Conservation (phyloP, 2,797 vertebrate genomes). For the Apogon talboti region DNA sequence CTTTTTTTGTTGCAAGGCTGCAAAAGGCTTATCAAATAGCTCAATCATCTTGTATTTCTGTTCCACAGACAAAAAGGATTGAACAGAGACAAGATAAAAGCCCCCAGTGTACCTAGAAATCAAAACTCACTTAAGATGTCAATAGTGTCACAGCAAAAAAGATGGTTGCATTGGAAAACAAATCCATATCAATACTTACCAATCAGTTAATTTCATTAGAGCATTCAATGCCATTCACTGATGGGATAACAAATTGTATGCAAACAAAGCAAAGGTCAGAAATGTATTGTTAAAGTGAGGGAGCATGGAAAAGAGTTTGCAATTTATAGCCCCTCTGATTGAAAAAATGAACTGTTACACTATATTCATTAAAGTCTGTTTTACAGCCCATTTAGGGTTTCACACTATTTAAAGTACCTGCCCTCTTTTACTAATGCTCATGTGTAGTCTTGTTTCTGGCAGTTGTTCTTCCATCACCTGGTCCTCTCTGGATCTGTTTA, state of each 20-base stretch:
- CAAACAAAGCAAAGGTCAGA: conserved; percentile 83
- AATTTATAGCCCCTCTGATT: conserved; percentile 48
- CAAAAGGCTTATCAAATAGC: conserved; percentile 56
- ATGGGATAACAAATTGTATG: conserved; percentile 69
- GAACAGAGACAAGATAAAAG: conserved; percentile 76
- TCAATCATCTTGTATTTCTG: conserved; percentile 58
- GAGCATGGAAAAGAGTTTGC: conserved; percentile 27
- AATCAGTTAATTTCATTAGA: conserved; percentile 85
- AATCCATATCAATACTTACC: conserved; percentile 77
- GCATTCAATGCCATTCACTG: conserved; percentile 75
- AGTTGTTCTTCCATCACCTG: conserved; percentile 46
- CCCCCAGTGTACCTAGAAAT: conserved; percentile 62
- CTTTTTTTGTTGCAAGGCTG: conserved; percentile 30
- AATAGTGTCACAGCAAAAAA: conserved; percentile 78
- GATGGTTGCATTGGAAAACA: conserved; percentile 70
- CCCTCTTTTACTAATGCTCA: conserved; percentile 1
- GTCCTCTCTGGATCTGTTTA: conserved; percentile 63
- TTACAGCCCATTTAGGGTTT: conserved; percentile 45
- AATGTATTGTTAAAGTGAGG: conserved; percentile 59
- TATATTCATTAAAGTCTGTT: conserved; percentile 42
- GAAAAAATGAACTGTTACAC: conserved; percentile 38
- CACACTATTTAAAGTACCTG: conserved; percentile 37
- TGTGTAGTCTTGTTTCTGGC: conserved; percentile 34
- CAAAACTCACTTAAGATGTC: conserved; percentile 83
- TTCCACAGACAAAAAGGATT: conserved; percentile 57